Evolutionary conservation across 2,113 vertebrate species (phyloP), one percentile per base, ranked within the genome.

Genomic region (Cnemophilus loriae): DNA sequence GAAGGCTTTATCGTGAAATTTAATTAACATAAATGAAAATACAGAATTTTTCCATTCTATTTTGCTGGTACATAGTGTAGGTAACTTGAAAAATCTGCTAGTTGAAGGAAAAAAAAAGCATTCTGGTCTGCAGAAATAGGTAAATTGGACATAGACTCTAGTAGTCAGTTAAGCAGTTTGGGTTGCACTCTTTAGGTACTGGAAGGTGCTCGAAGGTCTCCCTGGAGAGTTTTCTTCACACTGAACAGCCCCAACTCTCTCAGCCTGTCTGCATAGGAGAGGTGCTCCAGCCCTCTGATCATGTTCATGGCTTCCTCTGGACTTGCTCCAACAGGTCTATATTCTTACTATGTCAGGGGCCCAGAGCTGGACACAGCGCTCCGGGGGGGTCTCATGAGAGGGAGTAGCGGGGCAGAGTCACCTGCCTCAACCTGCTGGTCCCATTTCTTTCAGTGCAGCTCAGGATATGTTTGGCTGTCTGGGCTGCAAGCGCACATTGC

Each of bases 1-100:
- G 17, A 19, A 55, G 46, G 20, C 18, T 77, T 83, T 88, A 28
- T 78, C 1, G 5, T 46, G 33, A 33, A 70, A 74, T 86, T 89
- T 89, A 90, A 70, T 87, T 68, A 50, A 64, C 39, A 42, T 69
- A 93, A 52, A 77, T 60, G 20, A 32, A 86, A 87, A 77, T 76
- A 16, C 18, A 21, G 11, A 65, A n/a, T 18, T 47, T 53, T 70
- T 44, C 26, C 4, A 27, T 49, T 64, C 3, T 60, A 69, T 71
- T 87, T 73, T 55, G 23, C 35, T 27, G 60, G 16, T 64, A n/a
- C 37, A 11, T 79, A 73, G 57, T 69, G 15, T 32, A 79, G 39
- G 63, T 90, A 59, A 57, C 49, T 70, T 95, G 39, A 79, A 84
- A 68, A 87, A 70, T 74, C 49, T 89, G 26, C 20, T 30, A 39